These are phyloP conservation scores for Malthinus seriepunctatus DNA, from an alignment of 2,888 invertebrate species.

Conservation along the genomic window DNA sequence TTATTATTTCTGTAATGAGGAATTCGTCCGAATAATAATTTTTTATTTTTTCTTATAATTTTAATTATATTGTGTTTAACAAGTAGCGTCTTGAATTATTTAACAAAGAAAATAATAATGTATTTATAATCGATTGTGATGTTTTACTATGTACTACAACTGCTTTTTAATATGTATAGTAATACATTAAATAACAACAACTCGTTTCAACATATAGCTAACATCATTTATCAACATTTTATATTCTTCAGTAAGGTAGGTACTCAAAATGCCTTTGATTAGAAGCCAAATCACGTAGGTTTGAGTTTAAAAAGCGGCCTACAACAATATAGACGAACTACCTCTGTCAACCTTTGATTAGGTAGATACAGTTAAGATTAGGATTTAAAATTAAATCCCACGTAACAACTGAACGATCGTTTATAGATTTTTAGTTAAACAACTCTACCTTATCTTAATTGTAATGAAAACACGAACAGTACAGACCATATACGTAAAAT, in stretches of 20 bases:
- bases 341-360: constrained; percentile 27
- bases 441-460: constrained; percentile 16
- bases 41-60: too few species aligned
- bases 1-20: too few species aligned
- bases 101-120: neutral
- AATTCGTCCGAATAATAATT: too few species aligned
- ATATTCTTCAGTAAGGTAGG: constrained; percentile 33
- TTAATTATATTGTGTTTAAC: too few species aligned
- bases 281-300: constrained; percentile 43
- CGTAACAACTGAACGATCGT: constrained; percentile 21
- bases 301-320: constrained; percentile 34
- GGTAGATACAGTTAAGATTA: constrained; percentile 44
- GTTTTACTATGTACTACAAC: neutral
- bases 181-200: constrained; percentile 24
- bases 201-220: constrained; percentile 37
- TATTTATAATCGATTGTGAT: neutral
- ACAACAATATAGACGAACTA: constrained; percentile 30
- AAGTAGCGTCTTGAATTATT: too few species aligned
- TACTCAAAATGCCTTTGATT: constrained; percentile 41
- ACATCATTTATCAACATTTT: constrained; percentile 42
- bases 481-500: neutral
- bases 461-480: constrained; percentile 3
- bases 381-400: constrained; percentile 31
- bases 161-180: constrained; percentile 9
- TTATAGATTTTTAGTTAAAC: constrained; percentile 22